phyloP scores from a whole-genome alignment of 2,113 vertebrate genomes.

The Centropus unirufus region DNA sequence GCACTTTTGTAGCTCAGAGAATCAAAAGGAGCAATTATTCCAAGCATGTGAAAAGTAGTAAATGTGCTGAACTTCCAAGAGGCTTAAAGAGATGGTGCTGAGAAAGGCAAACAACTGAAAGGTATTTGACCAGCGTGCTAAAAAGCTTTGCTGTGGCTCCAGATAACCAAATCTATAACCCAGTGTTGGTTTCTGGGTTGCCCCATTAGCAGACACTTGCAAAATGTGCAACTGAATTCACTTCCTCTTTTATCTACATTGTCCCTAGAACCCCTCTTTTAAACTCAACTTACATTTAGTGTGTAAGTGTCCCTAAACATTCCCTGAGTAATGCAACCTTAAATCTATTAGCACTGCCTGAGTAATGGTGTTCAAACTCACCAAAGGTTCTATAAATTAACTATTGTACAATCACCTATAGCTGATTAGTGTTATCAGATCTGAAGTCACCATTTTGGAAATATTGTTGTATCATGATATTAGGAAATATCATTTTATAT shows the following conservation, averaged over 20 bases:
- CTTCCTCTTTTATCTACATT: background rate
- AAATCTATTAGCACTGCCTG: background rate
- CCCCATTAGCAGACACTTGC: background rate
- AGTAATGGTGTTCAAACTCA: background rate
- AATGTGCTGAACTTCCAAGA: background rate
- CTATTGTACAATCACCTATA: background rate
- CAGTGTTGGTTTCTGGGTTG: background rate
- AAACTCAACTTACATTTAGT: background rate
- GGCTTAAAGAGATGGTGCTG: background rate
- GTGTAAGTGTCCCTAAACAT: background rate
- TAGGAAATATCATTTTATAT: background rate
- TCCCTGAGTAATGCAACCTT: background rate
- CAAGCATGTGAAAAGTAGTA: background rate
- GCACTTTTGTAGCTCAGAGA: rapidly evolving
- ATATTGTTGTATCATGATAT: background rate
- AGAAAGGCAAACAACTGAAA: background rate
- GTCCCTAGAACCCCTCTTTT: background rate
- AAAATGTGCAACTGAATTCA: background rate
- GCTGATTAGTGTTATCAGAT: background rate
- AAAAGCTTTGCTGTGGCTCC: background rate
- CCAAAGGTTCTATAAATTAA: background rate
- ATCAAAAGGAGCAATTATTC: background rate
- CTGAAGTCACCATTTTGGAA: background rate
- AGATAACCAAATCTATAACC: background rate
- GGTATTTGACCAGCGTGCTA: background rate